phyloP scores from a whole-genome alignment of 1,140 invertebrate genomes.

The Asbolus verrucosus region DNA sequence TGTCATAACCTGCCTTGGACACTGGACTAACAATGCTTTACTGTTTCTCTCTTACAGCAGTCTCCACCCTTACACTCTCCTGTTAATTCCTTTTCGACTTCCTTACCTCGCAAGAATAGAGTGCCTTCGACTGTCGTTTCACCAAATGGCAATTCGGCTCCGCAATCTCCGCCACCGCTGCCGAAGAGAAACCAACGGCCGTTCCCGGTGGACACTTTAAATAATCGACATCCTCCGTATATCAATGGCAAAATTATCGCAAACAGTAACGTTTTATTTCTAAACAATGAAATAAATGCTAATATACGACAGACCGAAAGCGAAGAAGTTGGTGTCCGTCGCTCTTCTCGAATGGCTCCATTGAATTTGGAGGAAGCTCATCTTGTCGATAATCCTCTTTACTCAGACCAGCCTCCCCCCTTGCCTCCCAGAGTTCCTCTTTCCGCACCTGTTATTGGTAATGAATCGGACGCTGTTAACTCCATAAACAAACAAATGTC shows the following conservation, averaged over 20 bases:
- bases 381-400: conserved; percentile 50
- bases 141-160: conserved; percentile 53
- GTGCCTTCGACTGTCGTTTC: conserved; percentile 31
- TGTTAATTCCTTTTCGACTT: conserved; percentile 49
- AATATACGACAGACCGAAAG: conserved; percentile 34
- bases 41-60: conserved; percentile 64
- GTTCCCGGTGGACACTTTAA: conserved; percentile 46
- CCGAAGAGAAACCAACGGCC: conserved; percentile 59
- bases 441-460: conserved; percentile 52
- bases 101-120: conserved; percentile 52
- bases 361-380: conserved; percentile 25
- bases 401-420: conserved; percentile 67
- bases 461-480: conserved; percentile 68
- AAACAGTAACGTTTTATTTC: conserved; percentile 45
- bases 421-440: conserved; percentile 72
- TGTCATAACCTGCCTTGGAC: conserved; percentile 36
- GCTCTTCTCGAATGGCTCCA: conserved; percentile 9
- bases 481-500: conserved; percentile 71
- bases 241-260: conserved; percentile 48
- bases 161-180: conserved; percentile 59
- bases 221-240: conserved; percentile 48
- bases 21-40: conserved; percentile 60
- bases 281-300: conserved; percentile 49
- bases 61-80: conserved; percentile 54
- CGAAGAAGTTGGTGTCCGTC: neutral